Base-by-base conservation (phyloP, 2,888 invertebrate species). In the Epirrita christyi region DNA sequence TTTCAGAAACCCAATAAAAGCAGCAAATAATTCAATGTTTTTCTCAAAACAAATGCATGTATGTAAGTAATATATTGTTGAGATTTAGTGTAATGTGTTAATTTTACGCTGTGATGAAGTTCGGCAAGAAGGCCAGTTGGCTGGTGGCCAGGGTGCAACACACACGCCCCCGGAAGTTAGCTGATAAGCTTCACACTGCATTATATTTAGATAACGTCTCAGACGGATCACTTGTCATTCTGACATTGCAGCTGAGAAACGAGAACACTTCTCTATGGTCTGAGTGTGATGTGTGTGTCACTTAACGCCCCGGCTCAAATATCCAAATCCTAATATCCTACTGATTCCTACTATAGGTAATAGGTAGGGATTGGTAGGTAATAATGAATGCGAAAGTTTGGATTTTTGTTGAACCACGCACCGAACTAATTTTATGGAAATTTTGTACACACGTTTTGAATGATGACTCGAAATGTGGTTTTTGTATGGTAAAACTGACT, bases 121-220 rank as follows among this genome's bases (percentile, higher is more conserved):
- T 74, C 49, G 67, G 63, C 76, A 80, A 78, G 78, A 78, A 76
- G 79, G 88, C 85, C 87, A 85, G 75, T 80, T 89, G 89, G 89
- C 83, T 36, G 37, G 15, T 29, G 28, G 79, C 89, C 89, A 89
- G 82, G 65, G 75, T 72, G 76, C 78, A 75, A 67, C 71, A 65
- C 69, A 68, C 76, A 77, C 73, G 73, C 74, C 82, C 73, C 86
- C 86, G 88, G 88, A 88, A 87, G 84, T 72, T 58, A 64, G 49
- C 65, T 69, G 76, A 75, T 78, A 77, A 72, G 71, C 69, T 71
- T 59, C 61, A 64, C 61, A 58, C 61, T 67, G 69, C 67, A 72
- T 68, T 59, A 73, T 67, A 71, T 75, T 71, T 68, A 75, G 78
- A 73, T 76, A 76, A 66, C 55, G 68, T 60, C 58, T 55, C 61